Conservation (phyloP, 2,797 vertebrate genomes). For the Sebastiscus albofasciatus region DNA sequence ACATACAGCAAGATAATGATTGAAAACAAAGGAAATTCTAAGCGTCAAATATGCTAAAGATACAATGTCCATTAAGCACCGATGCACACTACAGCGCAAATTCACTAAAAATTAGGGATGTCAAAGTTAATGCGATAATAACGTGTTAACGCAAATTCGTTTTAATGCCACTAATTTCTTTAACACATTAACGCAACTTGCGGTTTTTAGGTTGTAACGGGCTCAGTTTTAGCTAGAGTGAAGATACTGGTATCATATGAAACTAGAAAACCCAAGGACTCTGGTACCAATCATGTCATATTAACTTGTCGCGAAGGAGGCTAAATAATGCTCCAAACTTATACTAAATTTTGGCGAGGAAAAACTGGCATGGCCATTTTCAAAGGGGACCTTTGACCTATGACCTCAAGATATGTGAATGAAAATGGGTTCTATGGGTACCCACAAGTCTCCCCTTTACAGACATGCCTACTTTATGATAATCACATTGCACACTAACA, state of each 20-base stretch:
- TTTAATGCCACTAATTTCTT: too few species aligned
- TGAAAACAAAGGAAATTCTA: neutral
- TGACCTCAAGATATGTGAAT: neutral
- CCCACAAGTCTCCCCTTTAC: neutral
- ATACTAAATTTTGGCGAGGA: neutral
- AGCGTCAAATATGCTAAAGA: neutral
- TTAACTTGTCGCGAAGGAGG: too few species aligned
- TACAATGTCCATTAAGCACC: neutral
- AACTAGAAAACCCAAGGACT: neutral
- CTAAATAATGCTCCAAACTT: too few species aligned
- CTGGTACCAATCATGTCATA: too few species aligned
- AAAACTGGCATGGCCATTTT: neutral
- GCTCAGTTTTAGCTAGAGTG: neutral
- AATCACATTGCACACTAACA: too few species aligned
- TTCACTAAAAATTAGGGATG: neutral
- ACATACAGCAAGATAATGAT: neutral
- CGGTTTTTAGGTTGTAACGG: too few species aligned
- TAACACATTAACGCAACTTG: too few species aligned
- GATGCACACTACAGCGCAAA: neutral
- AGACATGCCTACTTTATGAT: neutral
- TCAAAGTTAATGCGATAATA: neutral
- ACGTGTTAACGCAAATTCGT: neutral
- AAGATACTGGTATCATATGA: neutral
- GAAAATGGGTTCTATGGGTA: neutral
- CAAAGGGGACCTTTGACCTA: neutral